Percentiles rank a stretch among this genome's conserved stretches.
Evolutionary conservation across 2,888 invertebrate genomes (phyloP).

Genomic region (Nymphalis c-album): DNA sequence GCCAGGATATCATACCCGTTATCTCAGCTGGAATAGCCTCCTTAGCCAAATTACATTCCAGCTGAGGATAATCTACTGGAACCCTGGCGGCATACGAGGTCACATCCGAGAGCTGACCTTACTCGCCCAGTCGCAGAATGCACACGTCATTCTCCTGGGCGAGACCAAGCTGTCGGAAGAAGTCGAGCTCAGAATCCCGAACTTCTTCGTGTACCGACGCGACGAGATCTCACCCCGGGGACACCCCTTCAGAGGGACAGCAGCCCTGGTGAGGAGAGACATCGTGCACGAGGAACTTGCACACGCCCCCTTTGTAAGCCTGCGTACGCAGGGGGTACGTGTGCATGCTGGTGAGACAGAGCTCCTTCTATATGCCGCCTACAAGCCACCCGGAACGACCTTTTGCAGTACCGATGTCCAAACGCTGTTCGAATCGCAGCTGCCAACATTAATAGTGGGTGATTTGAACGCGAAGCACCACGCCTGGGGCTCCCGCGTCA

Average conservation of each 20-base stretch:
- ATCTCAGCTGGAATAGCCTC: not conserved
- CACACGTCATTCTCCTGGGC: not conserved
- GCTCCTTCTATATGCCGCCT: not conserved
- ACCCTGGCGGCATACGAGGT: not conserved
- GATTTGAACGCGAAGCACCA: not conserved
- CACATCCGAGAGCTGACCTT: not conserved
- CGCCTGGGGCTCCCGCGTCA: not conserved
- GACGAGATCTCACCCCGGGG: not conserved
- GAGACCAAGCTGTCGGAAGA: not conserved
- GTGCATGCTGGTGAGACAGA: not conserved
- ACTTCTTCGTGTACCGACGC: not conserved
- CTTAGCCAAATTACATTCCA: not conserved
- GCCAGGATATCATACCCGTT: not conserved
- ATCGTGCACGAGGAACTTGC: not conserved
- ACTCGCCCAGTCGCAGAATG: not conserved
- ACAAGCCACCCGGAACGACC: not conserved
- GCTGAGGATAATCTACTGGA: not conserved
- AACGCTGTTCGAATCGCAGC: not conserved
- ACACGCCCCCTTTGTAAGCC: not conserved
- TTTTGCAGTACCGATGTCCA: not conserved
- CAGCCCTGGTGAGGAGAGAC: slow-evolving; percentile 4
- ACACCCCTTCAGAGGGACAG: not conserved
- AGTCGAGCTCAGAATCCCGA: not conserved
- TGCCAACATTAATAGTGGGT: not conserved
- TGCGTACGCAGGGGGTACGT: not conserved